Evolutionary conservation across 2,797 vertebrate genomes (phyloP), one percentile per base, ranked within the genome.

Genomic region (Arremon aurantiirostris): DNA sequence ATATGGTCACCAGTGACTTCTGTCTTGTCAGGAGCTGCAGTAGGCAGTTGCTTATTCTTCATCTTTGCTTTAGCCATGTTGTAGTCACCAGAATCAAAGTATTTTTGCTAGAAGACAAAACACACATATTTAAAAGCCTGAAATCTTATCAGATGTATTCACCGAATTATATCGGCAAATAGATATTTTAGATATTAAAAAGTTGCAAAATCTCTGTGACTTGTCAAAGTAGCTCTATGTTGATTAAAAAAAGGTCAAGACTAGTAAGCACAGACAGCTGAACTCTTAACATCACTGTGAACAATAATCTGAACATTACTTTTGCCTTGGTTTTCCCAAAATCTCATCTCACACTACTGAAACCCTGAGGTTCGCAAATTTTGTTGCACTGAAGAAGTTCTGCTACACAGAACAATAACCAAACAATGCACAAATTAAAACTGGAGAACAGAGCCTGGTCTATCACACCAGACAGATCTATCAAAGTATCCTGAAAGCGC

Each of bases 61-160:
- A 99, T 99, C 97, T 99, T 99, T 26, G 99, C 99, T 97, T 99
- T 99, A 72, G 99, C 99, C 99, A 99, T 99, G 98, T 99, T 99
- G 98, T 99, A 99, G 97, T 99, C 99, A 2, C 99, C 99, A 66
- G 99, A 99, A 98, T 99, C 99, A 96, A 99, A 99, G 97, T 99
- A 99, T 96, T 99, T 99, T 99, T 99, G 99, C 99, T 99, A 95
- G 30, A 95, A 97, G 78, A 84, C 64, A 96, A 97, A 95, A 93
- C 27, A 94, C 2, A 39, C 10, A 9, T 16, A 59, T 59, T 92
- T 92, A 77, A 80, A 79, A 78, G 76, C 22, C n/a, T 46, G 84
- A 32, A 83, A 73, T 42, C 32, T 71, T 65, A 75, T 3, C 42
- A 57, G 19, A 68, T 27, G 17, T 44, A 71, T 27, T 39, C 14